Percentiles rank a stretch among this genome's conserved stretches.
These are phyloP conservation scores for Mya arenaria DNA, from an alignment of 1,140 invertebrate species.

Conservation along the genomic window DNA sequence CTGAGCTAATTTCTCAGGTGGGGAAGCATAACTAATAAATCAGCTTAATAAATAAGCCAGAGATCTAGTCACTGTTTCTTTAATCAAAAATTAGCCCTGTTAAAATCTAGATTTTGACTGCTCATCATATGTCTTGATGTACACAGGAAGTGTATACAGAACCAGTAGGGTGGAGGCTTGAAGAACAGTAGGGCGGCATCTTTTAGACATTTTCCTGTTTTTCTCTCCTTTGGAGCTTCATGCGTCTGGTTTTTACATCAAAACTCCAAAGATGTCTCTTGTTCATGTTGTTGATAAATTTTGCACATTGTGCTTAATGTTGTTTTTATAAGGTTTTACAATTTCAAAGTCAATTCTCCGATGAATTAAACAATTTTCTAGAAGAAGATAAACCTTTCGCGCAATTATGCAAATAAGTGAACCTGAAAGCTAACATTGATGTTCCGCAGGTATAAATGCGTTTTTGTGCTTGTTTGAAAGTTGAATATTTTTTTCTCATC, in stretches of 20 bases:
- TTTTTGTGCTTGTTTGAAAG: constrained; percentile 29
- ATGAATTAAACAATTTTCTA: constrained; percentile 55
- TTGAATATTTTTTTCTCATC: constrained; percentile 24
- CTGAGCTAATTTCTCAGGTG: constrained; percentile 1
- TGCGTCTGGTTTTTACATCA: constrained; percentile 47
- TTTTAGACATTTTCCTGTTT: too few species aligned
- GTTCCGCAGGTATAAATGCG: constrained; percentile 33
- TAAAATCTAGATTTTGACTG: neutral
- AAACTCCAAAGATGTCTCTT: neutral
- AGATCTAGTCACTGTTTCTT: neutral
- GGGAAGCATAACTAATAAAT: neutral
- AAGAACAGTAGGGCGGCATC: too few species aligned
- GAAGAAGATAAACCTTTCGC: constrained; percentile 43
- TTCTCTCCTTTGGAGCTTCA: neutral
- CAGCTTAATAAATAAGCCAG: neutral
- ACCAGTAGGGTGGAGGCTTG: too few species aligned
- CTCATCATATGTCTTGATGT: too few species aligned
- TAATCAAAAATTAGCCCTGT: neutral
- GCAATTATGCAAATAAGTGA: constrained; percentile 55
- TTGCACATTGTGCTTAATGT: constrained; percentile 34
- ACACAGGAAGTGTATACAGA: too few species aligned
- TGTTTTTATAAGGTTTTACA: constrained; percentile 48
- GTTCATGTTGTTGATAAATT: constrained; percentile 56
- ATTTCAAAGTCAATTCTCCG: constrained; percentile 42
- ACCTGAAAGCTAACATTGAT: constrained; percentile 49